phyloP scores from a whole-genome alignment of 2,797 vertebrate species.

The Limosa lapponica region DNA sequence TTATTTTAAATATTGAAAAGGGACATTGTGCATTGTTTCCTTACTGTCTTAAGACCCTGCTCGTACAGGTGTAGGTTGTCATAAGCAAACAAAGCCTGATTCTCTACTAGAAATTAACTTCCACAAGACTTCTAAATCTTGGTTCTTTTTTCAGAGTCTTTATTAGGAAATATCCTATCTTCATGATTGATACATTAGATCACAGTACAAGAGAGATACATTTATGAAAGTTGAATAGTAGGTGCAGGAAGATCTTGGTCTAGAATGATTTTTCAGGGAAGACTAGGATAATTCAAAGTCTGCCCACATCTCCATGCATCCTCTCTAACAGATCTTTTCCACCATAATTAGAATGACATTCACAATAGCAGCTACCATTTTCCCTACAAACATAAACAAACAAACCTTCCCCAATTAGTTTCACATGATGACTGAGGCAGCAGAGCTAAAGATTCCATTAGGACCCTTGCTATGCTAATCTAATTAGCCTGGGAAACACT shows the following conservation, averaged over 20 bases:
- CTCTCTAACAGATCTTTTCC: slow-evolving; percentile 22
- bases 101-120: not conserved
- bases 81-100: not conserved
- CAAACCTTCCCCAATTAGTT: slow-evolving; percentile 46
- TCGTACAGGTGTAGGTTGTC: not conserved
- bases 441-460: slow-evolving; percentile 54
- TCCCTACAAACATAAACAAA: slow-evolving; percentile 37
- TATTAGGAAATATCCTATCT: not conserved
- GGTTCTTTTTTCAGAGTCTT: not conserved
- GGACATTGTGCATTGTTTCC: not conserved
- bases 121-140: not conserved
- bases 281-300: slow-evolving; percentile 17
- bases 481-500: slow-evolving; percentile 47
- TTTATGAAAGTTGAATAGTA: not conserved
- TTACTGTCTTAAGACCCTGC: not conserved
- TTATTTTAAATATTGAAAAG: not conserved
- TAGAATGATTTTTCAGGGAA: slow-evolving; percentile 2
- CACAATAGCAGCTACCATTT: slow-evolving; percentile 34
- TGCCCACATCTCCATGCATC: not conserved
- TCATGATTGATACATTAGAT: not conserved
- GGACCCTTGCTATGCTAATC: slow-evolving; percentile 40
- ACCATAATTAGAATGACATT: slow-evolving; percentile 61
- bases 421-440: slow-evolving; percentile 10
- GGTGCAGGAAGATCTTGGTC: not conserved
- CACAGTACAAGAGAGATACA: not conserved